Conservation (phyloP, 1,140 invertebrate genomes). For the Colletes gigas region DNA sequence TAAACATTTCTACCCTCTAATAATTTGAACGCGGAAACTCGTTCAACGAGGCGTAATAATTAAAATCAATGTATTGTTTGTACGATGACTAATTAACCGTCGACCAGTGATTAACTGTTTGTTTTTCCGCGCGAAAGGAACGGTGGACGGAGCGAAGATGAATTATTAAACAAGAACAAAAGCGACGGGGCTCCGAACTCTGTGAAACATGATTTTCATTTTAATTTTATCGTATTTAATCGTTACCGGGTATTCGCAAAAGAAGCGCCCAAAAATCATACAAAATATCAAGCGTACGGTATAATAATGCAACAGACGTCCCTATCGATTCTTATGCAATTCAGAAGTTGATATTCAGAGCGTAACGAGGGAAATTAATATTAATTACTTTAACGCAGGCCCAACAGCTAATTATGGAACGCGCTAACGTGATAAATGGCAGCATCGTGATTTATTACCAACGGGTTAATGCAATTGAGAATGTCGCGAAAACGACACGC, state of each 20-base stretch:
- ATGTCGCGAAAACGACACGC: not conserved
- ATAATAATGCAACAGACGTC: not conserved
- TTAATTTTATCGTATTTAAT: not conserved
- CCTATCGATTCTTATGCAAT: not conserved
- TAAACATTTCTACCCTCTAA: slow-evolving; percentile 1
- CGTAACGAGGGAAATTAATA: slow-evolving; percentile 27
- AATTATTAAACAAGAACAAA: slow-evolving; percentile 8
- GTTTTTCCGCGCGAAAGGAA: slow-evolving; percentile 4
- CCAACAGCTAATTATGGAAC: slow-evolving; percentile 15
- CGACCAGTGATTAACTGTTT: slow-evolving; percentile 5
- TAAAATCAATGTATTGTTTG: slow-evolving; percentile 26
- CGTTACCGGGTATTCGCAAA: too few species aligned
- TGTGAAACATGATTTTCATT: not conserved
- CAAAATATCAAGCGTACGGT: too few species aligned
- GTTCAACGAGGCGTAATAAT: not conserved
- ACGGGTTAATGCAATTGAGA: not conserved
- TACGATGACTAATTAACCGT: slow-evolving; percentile 20
- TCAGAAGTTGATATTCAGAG: not conserved
- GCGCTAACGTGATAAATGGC: slow-evolving; percentile 7
- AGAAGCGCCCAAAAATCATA: too few species aligned
- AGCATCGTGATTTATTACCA: not conserved
- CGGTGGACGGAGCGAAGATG: not conserved
- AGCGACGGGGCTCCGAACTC: too few species aligned
- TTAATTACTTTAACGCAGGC: slow-evolving; percentile 23
- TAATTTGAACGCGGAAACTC: slow-evolving; percentile 1